Percentiles rank a stretch among this genome's conserved stretches.
Conservation (phyloP, 1,140 invertebrate species). For the Penaeus vannamei region DNA sequence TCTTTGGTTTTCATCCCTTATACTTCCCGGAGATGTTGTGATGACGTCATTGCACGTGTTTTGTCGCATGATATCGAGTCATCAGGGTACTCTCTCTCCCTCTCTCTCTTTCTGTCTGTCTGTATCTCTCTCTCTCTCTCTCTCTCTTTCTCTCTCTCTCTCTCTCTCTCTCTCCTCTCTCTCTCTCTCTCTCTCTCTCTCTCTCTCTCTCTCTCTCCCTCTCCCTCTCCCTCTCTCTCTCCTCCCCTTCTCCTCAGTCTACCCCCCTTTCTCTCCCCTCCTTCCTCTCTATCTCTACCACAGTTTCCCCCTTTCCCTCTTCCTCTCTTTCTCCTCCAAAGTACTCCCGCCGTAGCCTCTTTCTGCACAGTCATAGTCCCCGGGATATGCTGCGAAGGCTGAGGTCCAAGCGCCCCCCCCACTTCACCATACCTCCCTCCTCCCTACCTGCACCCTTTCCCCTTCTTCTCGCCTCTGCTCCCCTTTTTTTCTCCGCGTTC, state of each 20-base stretch:
- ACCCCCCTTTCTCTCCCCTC: not conserved
- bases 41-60: no score
- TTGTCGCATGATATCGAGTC: no score
- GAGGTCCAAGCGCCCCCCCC: not conserved
- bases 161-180: slow-evolving; percentile 39
- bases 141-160: slow-evolving; percentile 45
- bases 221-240: not conserved
- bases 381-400: no score
- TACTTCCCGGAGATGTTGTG: no score
- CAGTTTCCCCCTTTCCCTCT: not conserved
- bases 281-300: not conserved
- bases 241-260: not conserved
- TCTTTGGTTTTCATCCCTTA: no score
- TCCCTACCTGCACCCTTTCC: not conserved
- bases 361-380: no score
- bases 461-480: no score
- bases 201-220: slow-evolving; percentile 1
- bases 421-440: slow-evolving; percentile 9
- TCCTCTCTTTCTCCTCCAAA: not conserved
- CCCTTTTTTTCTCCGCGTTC: not conserved
- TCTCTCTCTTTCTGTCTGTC: slow-evolving; percentile 7
- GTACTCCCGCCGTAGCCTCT: not conserved
- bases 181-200: slow-evolving; percentile 38
- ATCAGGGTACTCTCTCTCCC: not conserved
- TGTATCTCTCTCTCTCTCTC: slow-evolving; percentile 25